These are phyloP conservation scores for Gymnopithys bicolor DNA, from an alignment of 2,797 vertebrate genomes.

Conservation along the genomic window DNA sequence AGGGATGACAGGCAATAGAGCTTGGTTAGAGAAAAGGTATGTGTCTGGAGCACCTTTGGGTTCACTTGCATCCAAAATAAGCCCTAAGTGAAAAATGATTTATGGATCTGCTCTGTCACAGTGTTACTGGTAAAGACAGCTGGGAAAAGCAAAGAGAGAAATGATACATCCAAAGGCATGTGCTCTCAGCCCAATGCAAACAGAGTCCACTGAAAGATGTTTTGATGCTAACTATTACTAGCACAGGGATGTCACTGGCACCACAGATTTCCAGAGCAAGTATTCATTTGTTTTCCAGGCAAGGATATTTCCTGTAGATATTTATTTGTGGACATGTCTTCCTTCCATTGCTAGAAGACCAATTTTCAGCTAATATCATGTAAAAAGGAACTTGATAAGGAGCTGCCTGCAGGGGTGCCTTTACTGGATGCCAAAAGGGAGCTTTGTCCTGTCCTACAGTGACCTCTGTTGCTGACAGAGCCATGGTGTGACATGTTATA, in stretches of 20 bases:
- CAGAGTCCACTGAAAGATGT: neutral
- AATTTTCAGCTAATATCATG: neutral
- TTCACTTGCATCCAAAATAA: neutral
- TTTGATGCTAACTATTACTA: neutral
- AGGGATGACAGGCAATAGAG: neutral
- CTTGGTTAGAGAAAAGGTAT: neutral
- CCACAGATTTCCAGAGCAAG: neutral
- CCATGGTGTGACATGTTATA: neutral
- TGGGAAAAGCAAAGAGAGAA: neutral
- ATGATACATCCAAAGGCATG: accelerated
- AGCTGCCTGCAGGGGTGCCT: neutral
- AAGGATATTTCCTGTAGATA: neutral
- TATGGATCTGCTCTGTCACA: neutral
- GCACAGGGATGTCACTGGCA: neutral
- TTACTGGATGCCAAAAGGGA: neutral
- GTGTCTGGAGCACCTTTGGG: neutral
- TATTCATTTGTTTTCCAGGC: neutral
- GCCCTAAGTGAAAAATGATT: neutral
- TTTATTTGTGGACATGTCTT: neutral
- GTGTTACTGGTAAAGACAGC: neutral
- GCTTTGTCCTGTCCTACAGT: neutral
- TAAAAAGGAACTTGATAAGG: neutral
- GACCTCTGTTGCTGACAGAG: neutral
- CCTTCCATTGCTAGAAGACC: neutral
- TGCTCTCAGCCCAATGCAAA: neutral